phyloP scores from a whole-genome alignment of 2,797 vertebrate species.

The Mus caroli region DNA sequence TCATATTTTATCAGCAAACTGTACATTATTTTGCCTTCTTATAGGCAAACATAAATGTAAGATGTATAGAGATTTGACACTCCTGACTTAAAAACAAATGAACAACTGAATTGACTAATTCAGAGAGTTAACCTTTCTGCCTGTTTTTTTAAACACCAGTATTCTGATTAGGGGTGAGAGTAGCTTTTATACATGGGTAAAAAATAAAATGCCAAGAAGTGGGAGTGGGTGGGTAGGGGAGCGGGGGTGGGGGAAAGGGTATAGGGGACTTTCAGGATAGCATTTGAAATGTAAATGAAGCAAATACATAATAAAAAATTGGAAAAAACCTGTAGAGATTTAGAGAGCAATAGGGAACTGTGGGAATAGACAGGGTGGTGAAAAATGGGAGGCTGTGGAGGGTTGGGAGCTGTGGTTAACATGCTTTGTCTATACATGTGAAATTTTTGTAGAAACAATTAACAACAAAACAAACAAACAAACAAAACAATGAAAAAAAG shows the following conservation, averaged over 20 bases:
- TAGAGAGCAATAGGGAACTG: background rate
- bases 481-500: background rate
- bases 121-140: background rate
- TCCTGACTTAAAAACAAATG: background rate
- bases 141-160: background rate
- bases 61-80: background rate
- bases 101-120: background rate
- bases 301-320: too few species aligned
- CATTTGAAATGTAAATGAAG: too few species aligned
- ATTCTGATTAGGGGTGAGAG: background rate
- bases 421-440: background rate
- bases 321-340: background rate
- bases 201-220: background rate
- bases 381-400: background rate
- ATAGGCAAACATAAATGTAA: background rate
- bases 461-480: background rate
- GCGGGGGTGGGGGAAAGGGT: too few species aligned
- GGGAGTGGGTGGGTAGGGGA: too few species aligned
- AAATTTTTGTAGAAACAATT: background rate
- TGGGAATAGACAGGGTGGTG: background rate
- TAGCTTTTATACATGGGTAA: background rate
- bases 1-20: constrained; percentile 1
- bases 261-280: too few species aligned
- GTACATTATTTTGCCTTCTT: background rate
- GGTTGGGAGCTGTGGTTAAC: fast-evolving